A percentile compares a stretch with the other conserved stretches of the same genome.
phyloP scores from a whole-genome alignment of 1,140 invertebrate species.

The Apis florea region DNA sequence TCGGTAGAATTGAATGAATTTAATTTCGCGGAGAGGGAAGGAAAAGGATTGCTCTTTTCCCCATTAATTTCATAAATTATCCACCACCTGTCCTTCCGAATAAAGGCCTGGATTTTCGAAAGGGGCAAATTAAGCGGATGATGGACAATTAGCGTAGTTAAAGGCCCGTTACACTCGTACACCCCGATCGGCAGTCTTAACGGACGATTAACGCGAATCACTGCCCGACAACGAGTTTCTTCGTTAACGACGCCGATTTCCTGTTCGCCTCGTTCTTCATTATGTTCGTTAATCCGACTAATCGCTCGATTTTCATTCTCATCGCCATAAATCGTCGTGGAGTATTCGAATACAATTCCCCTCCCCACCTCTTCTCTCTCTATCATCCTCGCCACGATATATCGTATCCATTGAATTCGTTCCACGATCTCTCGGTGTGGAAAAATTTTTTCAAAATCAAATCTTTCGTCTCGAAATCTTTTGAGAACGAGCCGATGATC shows the following conservation, averaged over 20 bases:
- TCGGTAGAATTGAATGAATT: neutral
- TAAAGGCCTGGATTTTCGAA: neutral
- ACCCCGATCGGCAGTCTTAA: neutral
- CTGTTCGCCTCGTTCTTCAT: neutral
- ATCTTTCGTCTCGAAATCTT: no score
- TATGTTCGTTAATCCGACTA: conserved; percentile 3
- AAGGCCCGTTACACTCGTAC: neutral
- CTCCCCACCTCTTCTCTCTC: no score
- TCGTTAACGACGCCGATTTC: conserved; percentile 8
- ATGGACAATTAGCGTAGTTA: neutral
- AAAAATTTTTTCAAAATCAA: no score
- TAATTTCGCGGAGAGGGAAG: neutral
- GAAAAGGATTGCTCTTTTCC: neutral
- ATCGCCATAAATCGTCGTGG: neutral
- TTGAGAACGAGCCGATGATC: no score
- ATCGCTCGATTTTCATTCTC: neutral
- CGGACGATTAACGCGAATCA: conserved; percentile 16
- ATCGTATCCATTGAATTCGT: no score
- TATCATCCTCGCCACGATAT: neutral
- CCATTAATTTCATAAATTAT: neutral
- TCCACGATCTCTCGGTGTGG: no score
- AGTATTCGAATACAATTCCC: neutral
- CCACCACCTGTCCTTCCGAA: no score
- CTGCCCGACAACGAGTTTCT: neutral
- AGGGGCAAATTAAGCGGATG: neutral